Evolutionary conservation across 1,140 invertebrate species (phyloP).

Genomic region (Pseudomyrmex dendroicus): DNA sequence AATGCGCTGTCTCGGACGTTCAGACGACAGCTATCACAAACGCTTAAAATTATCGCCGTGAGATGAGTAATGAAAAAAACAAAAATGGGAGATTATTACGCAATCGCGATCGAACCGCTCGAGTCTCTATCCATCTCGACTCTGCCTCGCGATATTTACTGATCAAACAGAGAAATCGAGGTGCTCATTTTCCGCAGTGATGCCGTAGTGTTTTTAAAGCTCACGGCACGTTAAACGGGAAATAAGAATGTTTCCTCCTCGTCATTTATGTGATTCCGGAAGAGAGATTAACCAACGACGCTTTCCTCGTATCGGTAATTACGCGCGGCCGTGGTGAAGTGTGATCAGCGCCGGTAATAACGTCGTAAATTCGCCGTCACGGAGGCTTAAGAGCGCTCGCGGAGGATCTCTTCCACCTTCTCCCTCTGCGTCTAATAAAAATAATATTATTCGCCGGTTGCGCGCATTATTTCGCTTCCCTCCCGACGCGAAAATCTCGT

Average conservation of each 20-base stretch:
- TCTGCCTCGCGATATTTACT: neutral
- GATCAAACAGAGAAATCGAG: neutral
- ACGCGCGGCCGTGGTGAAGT: slow-evolving; percentile 12
- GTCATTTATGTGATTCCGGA: slow-evolving; percentile 35
- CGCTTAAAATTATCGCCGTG: slow-evolving; percentile 42
- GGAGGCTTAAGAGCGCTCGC: neutral
- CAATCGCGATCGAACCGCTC: neutral
- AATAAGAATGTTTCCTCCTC: slow-evolving; percentile 12
- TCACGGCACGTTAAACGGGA: slow-evolving; percentile 9
- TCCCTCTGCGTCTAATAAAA: slow-evolving; percentile 33
- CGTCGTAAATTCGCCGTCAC: slow-evolving; percentile 1
- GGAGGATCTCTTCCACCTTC: neutral
- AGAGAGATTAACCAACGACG: slow-evolving; percentile 14
- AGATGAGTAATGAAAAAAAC: neutral
- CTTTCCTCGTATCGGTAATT: slow-evolving; percentile 22
- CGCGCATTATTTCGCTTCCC: slow-evolving; percentile 42
- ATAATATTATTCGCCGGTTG: slow-evolving; percentile 39
- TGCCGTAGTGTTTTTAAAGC: neutral
- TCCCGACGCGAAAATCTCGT: slow-evolving; percentile 46
- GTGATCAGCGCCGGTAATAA: slow-evolving; percentile 40
- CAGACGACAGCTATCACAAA: slow-evolving; percentile 42
- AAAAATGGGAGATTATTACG: neutral
- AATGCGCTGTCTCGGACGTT: slow-evolving; percentile 58
- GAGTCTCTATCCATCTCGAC: neutral
- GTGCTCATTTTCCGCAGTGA: neutral